Evolutionary conservation across 2,113 vertebrate species (phyloP), one percentile per base, ranked within the genome.

Genomic region (Eonycteris spelaea): DNA sequence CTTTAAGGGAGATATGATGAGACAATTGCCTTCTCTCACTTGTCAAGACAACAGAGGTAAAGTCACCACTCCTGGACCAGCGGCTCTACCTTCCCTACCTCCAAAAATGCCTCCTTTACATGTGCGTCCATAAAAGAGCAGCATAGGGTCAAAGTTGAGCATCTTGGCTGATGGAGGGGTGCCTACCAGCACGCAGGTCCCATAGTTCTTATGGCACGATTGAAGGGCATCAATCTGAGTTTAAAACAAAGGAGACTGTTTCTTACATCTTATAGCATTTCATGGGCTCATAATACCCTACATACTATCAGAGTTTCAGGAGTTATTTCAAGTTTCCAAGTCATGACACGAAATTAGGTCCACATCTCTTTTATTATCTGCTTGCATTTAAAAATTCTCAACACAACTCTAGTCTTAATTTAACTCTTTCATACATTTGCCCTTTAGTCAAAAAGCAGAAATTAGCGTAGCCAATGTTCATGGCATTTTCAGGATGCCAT

Each of bases 61-160:
- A 94, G 43, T 40, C 79, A 77, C 4, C 21, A 55, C 11, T 5
- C 6, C 4, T 3, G 5, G 26, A 13, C 33, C 30, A 57, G 82
- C 51, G 53, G 8, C 35, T 70, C 15, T 57, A 33, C 24, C 10
- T 0, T 38, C 22, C 90, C 98, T 94, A 99, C 99, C 99, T 98
- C 99, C 99, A 98, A 99, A 99, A 79, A 99, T 35, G 0, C 98
- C 99, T 16, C 99, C 99, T 95, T 98, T 99, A 97, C 99, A 97
- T 0, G 96, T 99, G 26, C 98, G 98, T 22, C 99, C 99, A 92
- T 97, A 96, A 84, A 99, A 98, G 77, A 99, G 87, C 16, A 98
- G 97, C 83, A 98, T 91, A 4, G 99, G 98, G 43, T 96, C 19
- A 8, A 98, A 98, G 0, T 24, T 96, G 90, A 99, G 95, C 0